Evolutionary conservation across 2,113 vertebrate species (phyloP).

Genomic region (Ammospiza caudacuta): DNA sequence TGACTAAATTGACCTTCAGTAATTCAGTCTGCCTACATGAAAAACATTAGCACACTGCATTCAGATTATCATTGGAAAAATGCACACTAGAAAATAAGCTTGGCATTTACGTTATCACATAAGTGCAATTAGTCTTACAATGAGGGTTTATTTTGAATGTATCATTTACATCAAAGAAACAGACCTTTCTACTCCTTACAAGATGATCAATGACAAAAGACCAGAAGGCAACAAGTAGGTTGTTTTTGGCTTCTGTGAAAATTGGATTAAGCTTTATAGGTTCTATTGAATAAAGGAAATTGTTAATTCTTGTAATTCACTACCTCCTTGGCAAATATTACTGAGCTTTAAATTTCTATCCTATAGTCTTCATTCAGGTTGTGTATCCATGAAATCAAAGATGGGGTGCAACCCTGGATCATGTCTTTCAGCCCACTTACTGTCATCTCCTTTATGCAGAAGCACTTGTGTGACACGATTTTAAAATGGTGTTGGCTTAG

Average conservation of each 20-base stretch:
- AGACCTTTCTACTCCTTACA: background rate
- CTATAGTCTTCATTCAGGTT: background rate
- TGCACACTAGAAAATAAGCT: background rate
- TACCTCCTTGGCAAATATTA: background rate
- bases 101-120: background rate
- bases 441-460: background rate
- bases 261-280: background rate
- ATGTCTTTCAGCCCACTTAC: background rate
- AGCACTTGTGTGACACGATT: background rate
- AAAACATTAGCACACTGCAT: background rate
- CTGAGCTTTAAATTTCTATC: background rate
- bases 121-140: constrained; percentile 13
- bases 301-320: background rate
- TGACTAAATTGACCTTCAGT: constrained; percentile 37
- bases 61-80: constrained; percentile 31
- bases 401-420: background rate
- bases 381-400: background rate
- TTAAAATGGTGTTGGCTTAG: background rate
- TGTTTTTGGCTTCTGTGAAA: background rate
- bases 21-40: background rate
- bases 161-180: background rate
- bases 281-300: background rate
- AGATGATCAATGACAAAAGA: background rate
- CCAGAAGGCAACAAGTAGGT: background rate
- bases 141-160: background rate